Evolutionary conservation across 2,888 invertebrate species (phyloP), one percentile per base, ranked within the genome.

Genomic region (Psylliodes chrysocephalus): DNA sequence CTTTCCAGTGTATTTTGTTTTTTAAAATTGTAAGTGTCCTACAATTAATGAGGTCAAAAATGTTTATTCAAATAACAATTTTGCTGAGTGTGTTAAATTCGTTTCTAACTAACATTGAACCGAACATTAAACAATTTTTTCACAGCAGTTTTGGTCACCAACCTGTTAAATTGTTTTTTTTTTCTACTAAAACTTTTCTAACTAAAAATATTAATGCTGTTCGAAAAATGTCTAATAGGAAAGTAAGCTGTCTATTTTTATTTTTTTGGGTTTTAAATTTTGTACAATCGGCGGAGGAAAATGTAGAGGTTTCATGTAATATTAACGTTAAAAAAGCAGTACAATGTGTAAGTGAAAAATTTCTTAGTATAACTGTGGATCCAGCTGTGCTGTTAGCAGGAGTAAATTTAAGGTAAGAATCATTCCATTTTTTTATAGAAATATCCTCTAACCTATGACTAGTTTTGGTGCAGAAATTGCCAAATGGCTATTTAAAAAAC

Each of bases 351-450:
- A 89, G 88, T 73, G 88, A 87, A 53, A 87, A 86, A 74, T 93
- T 92, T 78, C 80, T 93, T 10, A 92, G 92, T 80, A 86, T 92
- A 68, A 88, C 90, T 0, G 82, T 93, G 4, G 90, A 91, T 75
- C 92, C 92, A 0, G 87, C 86, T 54, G 85, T 88, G 75, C 77
- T 92, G 62, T 85, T 86, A 69, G 83, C 82, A 54, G 83, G 82
- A 70, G 80, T 82, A 66, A 80, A 78, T 70, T 72, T 82, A 30
- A 82, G 81, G 85, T 85, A 78, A 80, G 81, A 35, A n/a, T 22
- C 2, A 30, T 38, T 22, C n/a, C n/a, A 10, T 12, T 19, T 38
- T 53, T 7, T 53, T 10, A 19, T 17, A n/a, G n/a, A n/a, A n/a
- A n/a, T n/a, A n/a, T n/a, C n/a, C n/a, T n/a, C n/a, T n/a, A n/a